Evolutionary conservation across 2,113 vertebrate genomes (phyloP).

Genomic region (Centropus unirufus): DNA sequence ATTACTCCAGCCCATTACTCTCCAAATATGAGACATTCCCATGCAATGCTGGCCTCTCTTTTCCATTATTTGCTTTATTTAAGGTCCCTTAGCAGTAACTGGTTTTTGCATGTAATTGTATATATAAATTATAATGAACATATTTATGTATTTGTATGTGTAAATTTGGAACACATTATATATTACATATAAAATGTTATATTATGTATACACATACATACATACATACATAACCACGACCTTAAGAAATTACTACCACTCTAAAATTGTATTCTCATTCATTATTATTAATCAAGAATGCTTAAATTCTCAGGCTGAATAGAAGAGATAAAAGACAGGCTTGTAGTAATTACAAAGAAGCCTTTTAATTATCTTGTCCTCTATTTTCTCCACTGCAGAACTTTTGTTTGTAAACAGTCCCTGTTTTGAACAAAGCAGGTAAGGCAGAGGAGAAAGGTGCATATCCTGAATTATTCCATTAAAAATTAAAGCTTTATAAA

Average conservation of each 20-base stretch:
- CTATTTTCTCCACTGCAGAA: background rate
- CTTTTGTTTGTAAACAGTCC: conserved; percentile 46
- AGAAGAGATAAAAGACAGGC: background rate
- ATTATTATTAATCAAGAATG: background rate
- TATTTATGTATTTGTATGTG: background rate
- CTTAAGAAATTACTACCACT: background rate
- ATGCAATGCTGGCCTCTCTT: background rate
- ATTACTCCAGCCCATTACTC: background rate
- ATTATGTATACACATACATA: background rate
- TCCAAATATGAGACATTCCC: background rate
- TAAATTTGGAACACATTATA: background rate
- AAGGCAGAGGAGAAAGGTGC: conserved; percentile 25
- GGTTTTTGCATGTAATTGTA: background rate
- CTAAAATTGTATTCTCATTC: background rate
- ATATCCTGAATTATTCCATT: conserved; percentile 73
- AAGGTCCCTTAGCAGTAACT: background rate
- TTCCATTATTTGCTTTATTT: background rate
- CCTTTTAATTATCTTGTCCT: background rate
- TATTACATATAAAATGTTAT: background rate
- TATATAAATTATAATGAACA: background rate
- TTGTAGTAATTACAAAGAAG: background rate
- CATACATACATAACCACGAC: background rate
- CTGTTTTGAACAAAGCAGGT: background rate
- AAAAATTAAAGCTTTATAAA: conserved; percentile 81
- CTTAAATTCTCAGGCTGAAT: background rate